phyloP scores from a whole-genome alignment of 2,888 invertebrate species.

The Hyposoter dolosus region DNA sequence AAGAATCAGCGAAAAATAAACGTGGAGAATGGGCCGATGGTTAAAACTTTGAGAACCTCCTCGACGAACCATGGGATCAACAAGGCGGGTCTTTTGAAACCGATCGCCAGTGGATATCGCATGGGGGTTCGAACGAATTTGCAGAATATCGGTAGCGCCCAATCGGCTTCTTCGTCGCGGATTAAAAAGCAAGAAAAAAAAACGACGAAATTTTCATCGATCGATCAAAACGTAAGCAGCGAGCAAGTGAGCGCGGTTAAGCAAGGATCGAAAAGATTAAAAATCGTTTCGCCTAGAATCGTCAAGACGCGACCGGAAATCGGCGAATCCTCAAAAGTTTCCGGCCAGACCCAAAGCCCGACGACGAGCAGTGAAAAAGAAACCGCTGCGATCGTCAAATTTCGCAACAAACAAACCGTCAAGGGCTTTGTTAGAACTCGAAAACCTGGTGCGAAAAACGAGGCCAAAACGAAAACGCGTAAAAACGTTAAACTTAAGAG shows the following conservation, averaged over 20 bases:
- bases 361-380: slow-evolving; percentile 10
- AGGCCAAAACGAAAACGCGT: slow-evolving; percentile 73
- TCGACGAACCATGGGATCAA: slow-evolving; percentile 65
- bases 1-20: slow-evolving; percentile 74
- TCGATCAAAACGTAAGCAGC: slow-evolving; percentile 45
- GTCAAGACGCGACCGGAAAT: slow-evolving; percentile 74
- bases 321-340: slow-evolving; percentile 74
- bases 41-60: slow-evolving; percentile 65
- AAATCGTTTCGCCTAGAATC: slow-evolving; percentile 74
- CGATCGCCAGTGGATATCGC: slow-evolving; percentile 45
- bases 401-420: slow-evolving; percentile 73
- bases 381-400: slow-evolving; percentile 58
- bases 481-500: slow-evolving; percentile 73
- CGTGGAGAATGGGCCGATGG: slow-evolving; percentile 67
- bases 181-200: slow-evolving; percentile 58
- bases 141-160: slow-evolving; percentile 22
- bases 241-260: slow-evolving; percentile 78
- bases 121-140: slow-evolving; percentile 32
- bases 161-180: slow-evolving; percentile 1
- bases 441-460: slow-evolving; percentile 70
- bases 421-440: slow-evolving; percentile 70
- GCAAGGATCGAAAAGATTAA: slow-evolving; percentile 80
- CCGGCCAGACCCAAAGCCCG: slow-evolving; percentile 4
- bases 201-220: slow-evolving; percentile 37
- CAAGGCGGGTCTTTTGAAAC: slow-evolving; percentile 56